Percentiles rank a stretch among this genome's conserved stretches.
Conservation (phyloP, 1,140 invertebrate species). For the Bombus consobrinus region DNA sequence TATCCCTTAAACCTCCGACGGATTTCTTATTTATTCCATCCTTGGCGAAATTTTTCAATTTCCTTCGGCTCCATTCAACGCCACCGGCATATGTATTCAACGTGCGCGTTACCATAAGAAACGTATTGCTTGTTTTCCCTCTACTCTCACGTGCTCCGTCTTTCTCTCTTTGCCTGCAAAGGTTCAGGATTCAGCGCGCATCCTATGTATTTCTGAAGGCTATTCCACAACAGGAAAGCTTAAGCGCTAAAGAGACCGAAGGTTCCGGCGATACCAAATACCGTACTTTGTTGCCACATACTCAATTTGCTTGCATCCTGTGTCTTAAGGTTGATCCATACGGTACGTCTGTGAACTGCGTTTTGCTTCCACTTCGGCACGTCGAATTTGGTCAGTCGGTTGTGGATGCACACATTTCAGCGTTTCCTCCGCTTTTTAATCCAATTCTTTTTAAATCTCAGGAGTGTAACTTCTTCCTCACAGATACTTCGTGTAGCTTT, state of each 20-base stretch:
- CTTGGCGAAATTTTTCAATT: slow-evolving; percentile 56
- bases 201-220: background rate
- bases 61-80: slow-evolving; percentile 43
- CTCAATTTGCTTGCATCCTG: slow-evolving; percentile 24
- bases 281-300: slow-evolving; percentile 17
- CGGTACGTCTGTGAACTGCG: background rate
- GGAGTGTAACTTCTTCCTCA: too few relatives aligned
- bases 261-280: slow-evolving; percentile 23
- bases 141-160: background rate
- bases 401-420: background rate
- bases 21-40: slow-evolving; percentile 48
- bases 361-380: background rate
- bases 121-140: slow-evolving; percentile 44
- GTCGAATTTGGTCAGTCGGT: background rate
- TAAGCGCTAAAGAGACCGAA: slow-evolving; percentile 13
- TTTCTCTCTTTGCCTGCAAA: background rate
- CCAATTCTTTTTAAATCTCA: background rate
- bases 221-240: slow-evolving; percentile 30
- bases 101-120: slow-evolving; percentile 43
- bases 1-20: slow-evolving; percentile 44
- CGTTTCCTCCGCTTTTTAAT: background rate
- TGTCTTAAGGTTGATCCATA: slow-evolving; percentile 13
- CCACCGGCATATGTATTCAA: slow-evolving; percentile 39
- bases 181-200: slow-evolving; percentile 39
- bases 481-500: background rate